A percentile compares a stretch with the other conserved stretches of the same genome.
Evolutionary conservation across 2,888 invertebrate genomes (phyloP).

Genomic region (Phasia obesa): DNA sequence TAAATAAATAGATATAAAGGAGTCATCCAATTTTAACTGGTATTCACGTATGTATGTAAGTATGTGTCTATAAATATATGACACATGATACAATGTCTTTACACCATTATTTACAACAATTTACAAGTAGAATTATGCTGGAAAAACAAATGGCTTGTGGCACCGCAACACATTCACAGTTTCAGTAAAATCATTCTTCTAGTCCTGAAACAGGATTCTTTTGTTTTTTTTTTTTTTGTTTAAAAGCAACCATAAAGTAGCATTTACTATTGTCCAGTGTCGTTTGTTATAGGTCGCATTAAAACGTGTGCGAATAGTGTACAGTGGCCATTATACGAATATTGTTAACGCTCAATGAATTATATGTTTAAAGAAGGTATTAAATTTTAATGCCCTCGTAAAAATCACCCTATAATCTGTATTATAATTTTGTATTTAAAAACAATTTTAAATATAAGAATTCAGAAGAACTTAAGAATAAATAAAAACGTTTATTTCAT

Average conservation of each 20-base stretch:
- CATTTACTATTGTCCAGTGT: constrained; percentile 32
- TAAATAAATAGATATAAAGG: not conserved
- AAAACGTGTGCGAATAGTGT: constrained; percentile 11
- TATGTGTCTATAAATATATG: not conserved
- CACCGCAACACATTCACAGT: constrained; percentile 5
- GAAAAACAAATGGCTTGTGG: constrained; percentile 10
- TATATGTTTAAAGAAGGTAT: constrained; percentile 24
- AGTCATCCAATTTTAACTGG: not conserved
- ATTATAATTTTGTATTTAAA: not conserved
- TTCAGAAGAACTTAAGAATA: too few species aligned
- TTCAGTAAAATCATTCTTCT: constrained; percentile 17
- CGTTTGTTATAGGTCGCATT: constrained; percentile 22
- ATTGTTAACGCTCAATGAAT: constrained; percentile 30
- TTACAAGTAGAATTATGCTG: constrained; percentile 47
- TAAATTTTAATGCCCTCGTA: not conserved
- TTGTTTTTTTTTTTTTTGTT: constrained; percentile 39
- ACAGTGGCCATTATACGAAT: constrained; percentile 29
- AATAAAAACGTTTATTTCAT: too few species aligned
- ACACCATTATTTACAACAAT: constrained; percentile 42
- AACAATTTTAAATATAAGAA: not conserved
- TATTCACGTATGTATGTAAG: not conserved
- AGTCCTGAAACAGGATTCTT: constrained; percentile 8
- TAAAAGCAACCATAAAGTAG: constrained; percentile 39
- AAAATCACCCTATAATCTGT: not conserved
- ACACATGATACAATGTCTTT: constrained; percentile 29